Evolutionary conservation across 1,140 invertebrate species (phyloP), one percentile per base, ranked within the genome.

Genomic region (Panagrolaimus sp.): DNA sequence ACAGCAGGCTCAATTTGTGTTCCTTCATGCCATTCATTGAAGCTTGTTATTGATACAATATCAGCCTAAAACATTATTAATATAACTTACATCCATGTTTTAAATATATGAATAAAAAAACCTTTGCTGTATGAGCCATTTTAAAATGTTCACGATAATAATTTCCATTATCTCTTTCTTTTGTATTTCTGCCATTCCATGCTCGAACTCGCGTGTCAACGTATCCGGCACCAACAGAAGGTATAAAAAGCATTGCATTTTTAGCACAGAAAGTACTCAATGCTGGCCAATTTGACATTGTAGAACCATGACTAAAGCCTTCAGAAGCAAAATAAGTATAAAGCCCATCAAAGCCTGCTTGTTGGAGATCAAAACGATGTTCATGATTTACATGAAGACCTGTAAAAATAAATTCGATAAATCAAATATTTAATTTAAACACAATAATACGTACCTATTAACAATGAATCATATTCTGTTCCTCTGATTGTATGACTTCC

Each of bases 11-110:
- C 86, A 65, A 87, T 85, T 74, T 87, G 86, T 13, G 85, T 86
- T 8, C 86, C 86, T 78, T 87, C 86, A 67, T 87, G 86, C 86
- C 86, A 87, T 72, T 87, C 86, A 74, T 87, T 87, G 73, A 86
- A 87, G 8, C 84, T 85, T 11, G 86, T 87, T 14, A 87, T 85
- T 16, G 84, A 84, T 27, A 87, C 68, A 31, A 85, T 72, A 45
- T 70, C 63, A 38, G 84, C 82, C 8, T 74, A 64, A 31, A 75
- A n/a, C n/a, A n/a, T n/a, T n/a, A n/a, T n/a, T n/a, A n/a, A n/a
- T n/a, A n/a, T n/a, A n/a, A n/a, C n/a, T n/a, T 7, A 11, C 13
- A 16, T 25, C 48, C 16, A 53, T 53, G 9, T 53, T 0, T 53
- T 53, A 9, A 0, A 53, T 8, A 53, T 9, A 1, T 53, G 1